phyloP scores from a whole-genome alignment of 2,113 vertebrate genomes.

The Nicator chloris region DNA sequence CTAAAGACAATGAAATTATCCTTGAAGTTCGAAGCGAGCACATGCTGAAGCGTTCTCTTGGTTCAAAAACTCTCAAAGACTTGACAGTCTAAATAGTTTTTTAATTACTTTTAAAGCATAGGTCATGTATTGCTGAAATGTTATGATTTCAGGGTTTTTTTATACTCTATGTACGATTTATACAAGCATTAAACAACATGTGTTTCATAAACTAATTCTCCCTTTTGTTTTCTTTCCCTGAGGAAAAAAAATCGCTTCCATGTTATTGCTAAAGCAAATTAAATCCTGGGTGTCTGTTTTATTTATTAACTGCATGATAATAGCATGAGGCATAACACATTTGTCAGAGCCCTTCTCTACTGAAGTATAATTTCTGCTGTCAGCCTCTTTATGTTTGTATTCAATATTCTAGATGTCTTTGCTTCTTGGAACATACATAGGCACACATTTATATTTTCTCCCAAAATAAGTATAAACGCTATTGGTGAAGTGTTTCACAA shows the following conservation, averaged over 20 bases:
- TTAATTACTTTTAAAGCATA: conserved; percentile 17
- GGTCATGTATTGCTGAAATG: neutral
- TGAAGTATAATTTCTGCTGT: neutral
- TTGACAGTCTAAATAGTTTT: neutral
- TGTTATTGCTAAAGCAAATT: conserved; percentile 36
- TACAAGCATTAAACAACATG: neutral
- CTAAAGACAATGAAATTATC: neutral
- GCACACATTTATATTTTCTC: neutral
- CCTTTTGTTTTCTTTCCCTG: neutral
- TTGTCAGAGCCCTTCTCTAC: conserved; percentile 9
- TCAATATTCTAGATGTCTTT: neutral
- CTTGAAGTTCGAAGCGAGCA: neutral
- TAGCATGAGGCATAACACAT: neutral
- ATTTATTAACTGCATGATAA: conserved; percentile 54
- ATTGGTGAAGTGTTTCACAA: neutral
- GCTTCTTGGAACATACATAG: neutral
- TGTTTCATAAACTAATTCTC: neutral
- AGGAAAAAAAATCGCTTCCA: conserved; percentile 5
- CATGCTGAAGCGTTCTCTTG: neutral
- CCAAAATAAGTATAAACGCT: neutral
- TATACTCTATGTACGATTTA: neutral
- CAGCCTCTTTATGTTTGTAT: conserved; percentile 2
- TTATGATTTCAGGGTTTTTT: neutral
- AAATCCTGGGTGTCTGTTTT: conserved; percentile 23
- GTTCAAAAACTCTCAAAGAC: neutral